Evolutionary conservation across 2,113 vertebrate genomes (phyloP), one percentile per base, ranked within the genome.

Genomic region (Numenius arquata): DNA sequence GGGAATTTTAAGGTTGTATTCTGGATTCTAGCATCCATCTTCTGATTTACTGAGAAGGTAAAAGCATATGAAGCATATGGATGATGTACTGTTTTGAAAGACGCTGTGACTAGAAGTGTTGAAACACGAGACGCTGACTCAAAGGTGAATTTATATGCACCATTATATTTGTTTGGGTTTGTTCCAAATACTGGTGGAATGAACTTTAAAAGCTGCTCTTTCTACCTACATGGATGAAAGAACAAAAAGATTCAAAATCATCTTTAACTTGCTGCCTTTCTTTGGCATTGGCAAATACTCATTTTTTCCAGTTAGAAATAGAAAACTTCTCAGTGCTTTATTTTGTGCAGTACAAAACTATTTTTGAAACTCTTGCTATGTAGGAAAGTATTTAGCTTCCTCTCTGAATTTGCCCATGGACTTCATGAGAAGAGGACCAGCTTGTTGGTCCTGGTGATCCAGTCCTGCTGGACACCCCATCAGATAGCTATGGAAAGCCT

Each of bases 71-170:
- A 72, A 87, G 53, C 95, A 93, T 91, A 86, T 73, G 91, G 89
- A 68, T 94, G 96, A 96, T 89, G 75, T 87, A 94, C 88, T 81
- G 77, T 81, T 95, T 76, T 88, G 88, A 70, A 85, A 97, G 91
- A 93, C 80, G 77, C 94, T 89, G 25, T 53, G 55, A 97, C 95
- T 95, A 85, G 83, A 91, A 95, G 87, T 61, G 97, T 96, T 96
- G 97, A 96, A 97, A 96, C 97, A 97, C 52, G 86, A 96, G 96
- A 95, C 80, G 94, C 94, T 97, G 95, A 96, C 97, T 96, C 96
- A 95, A 96, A 96, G 95, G 96, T 96, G 86, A 96, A 94, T 96
- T 96, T 94, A 81, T 97, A 96, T 94, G 84, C 82, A 88, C 53
- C 81, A 89, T 94, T 95, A 38, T 65, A 85, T 93, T 79, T 72